Evolutionary conservation across 1,140 invertebrate species (phyloP).

Genomic region (Drosophila pseudoobscura): DNA sequence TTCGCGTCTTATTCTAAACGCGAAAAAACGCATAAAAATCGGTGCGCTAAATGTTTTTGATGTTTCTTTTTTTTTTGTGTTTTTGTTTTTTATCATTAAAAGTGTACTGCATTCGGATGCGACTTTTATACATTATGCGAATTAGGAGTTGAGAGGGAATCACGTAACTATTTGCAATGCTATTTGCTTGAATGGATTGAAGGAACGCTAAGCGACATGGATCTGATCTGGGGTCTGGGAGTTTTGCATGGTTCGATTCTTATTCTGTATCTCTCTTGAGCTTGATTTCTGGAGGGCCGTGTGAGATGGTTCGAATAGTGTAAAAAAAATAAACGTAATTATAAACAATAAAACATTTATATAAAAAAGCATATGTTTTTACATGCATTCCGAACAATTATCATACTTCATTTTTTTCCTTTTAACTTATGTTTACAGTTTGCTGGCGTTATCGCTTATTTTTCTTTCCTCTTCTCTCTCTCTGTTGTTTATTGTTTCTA

Average conservation of each 20-base stretch:
- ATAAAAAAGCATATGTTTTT: slow-evolving; percentile 69
- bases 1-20: slow-evolving; percentile 33
- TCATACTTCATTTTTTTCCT: slow-evolving; percentile 54
- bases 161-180: neutral
- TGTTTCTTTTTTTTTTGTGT: neutral
- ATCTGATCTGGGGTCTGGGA: slow-evolving; percentile 2
- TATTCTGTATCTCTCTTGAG: slow-evolving; percentile 6
- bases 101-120: slow-evolving; percentile 55
- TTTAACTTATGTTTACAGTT: slow-evolving; percentile 61
- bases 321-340: slow-evolving; percentile 42
- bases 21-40: slow-evolving; percentile 54
- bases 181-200: slow-evolving; percentile 10
- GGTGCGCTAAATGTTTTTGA: slow-evolving; percentile 46
- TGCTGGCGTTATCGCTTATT: slow-evolving; percentile 33
- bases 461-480: slow-evolving; percentile 17
- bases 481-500: slow-evolving; percentile 20
- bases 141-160: slow-evolving; percentile 13
- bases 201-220: slow-evolving; percentile 36
- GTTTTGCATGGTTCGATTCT: slow-evolving; percentile 25
- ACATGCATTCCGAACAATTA: slow-evolving; percentile 65
- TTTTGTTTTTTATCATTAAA: slow-evolving; percentile 51
- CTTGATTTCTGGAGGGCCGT: slow-evolving; percentile 4
- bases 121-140: slow-evolving; percentile 65
- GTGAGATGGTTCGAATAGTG: slow-evolving; percentile 34
- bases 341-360: slow-evolving; percentile 66